Base-by-base conservation (phyloP, 2,888 invertebrate species). In the Plebejus argus region DNA sequence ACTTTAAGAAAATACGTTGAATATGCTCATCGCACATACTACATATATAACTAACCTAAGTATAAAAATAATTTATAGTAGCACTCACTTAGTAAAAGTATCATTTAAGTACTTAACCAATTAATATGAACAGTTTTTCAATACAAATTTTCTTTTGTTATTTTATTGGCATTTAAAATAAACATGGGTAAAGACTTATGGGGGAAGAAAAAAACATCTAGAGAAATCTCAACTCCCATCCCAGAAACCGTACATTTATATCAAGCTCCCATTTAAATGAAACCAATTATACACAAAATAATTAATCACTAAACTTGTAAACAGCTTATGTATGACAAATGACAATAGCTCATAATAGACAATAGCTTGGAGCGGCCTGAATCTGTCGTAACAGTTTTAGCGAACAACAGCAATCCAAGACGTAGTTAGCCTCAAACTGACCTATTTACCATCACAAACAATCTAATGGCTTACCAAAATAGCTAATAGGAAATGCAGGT, bases 361-460 rank as follows among this genome's bases (percentile, higher is more conserved):
- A 45, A 58, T 58, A 58, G 58, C 20, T 58, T 58, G 58, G 2
- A 58, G 58, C 58, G 20, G 20, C 58, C 58, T 58, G 58, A 20
- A 58, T 58, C 58, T 58, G 58, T 58, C 58, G 58, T 58, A 58
- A 58, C 20, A 58, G 20, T 58, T 58, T 58, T 58, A 20, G 20
- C 58, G 58, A 58, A 58, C 58, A 58, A 58, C 58, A 20, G 58
- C 58, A 58, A 58, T 58, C 58, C 58, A 58, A 58, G 58, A 58
- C 58, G 58, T 58, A 58, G 58, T 58, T 58, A 20, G 58, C 58
- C 58, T 20, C 58, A 58, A 58, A 58, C 8, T 58, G 58, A 20
- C 58, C 58, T 58, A 58, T n/a, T 58, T 58, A 58, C n/a, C 58
- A 58, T n/a, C n/a, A 20, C 58, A 58, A 58, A 58, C n/a, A 56